A percentile compares a stretch with the other conserved stretches of the same genome.
phyloP scores from a whole-genome alignment of 1,140 invertebrate species.

The Panagrolaimus sp. region DNA sequence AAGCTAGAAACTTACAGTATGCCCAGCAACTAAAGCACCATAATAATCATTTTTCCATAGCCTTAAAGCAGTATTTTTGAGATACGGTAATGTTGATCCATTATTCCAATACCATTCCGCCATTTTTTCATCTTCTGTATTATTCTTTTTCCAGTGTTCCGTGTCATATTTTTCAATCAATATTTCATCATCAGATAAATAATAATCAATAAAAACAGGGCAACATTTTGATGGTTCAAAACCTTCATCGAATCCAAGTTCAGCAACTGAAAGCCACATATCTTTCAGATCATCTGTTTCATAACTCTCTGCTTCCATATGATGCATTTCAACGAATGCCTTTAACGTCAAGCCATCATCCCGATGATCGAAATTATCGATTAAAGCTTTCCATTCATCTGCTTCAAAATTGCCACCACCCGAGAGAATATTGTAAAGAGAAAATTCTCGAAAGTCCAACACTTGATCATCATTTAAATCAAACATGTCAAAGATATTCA shows the following conservation, averaged over 20 bases:
- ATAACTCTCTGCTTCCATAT: neutral
- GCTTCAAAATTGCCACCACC: neutral
- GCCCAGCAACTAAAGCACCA: neutral
- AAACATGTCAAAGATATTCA: slow-evolving; percentile 15
- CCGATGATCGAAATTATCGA: neutral
- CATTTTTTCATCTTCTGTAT: neutral
- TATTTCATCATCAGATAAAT: neutral
- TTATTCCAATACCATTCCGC: neutral
- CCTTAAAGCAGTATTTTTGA: neutral
- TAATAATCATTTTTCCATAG: slow-evolving; percentile 1
- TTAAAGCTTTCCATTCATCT: neutral
- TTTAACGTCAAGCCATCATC: neutral
- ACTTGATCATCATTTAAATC: slow-evolving; percentile 2
- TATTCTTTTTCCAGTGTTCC: neutral
- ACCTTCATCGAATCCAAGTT: neutral
- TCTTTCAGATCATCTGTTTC: neutral
- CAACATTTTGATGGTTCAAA: neutral
- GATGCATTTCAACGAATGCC: slow-evolving; percentile 3
- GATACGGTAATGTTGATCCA: neutral
- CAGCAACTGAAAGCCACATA: neutral
- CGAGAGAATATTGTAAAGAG: neutral
- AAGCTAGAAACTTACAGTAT: neutral
- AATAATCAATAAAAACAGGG: slow-evolving; percentile 1
- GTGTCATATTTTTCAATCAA: neutral
- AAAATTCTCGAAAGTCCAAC: neutral